These are phyloP conservation scores for Enteromius radiatus DNA, from an alignment of 2,797 vertebrate genomes.

Conservation along the genomic window DNA sequence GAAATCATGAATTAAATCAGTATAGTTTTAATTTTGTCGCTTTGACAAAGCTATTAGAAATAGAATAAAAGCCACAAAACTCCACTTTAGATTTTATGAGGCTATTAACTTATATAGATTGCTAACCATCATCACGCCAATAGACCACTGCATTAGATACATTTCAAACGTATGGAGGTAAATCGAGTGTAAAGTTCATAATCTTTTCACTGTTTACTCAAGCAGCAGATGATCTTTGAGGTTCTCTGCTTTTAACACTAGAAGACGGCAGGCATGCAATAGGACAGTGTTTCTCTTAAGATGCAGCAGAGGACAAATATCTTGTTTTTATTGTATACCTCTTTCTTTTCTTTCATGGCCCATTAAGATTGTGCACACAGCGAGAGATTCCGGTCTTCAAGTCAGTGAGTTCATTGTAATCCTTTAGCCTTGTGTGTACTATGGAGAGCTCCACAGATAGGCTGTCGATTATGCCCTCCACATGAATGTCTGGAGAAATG, in stretches of 20 bases:
- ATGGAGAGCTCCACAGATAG: conserved; percentile 28
- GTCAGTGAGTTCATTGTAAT: conserved; percentile 48
- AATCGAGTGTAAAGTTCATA: background rate
- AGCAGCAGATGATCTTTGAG: conserved; percentile 9
- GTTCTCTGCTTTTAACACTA: conserved; percentile 9
- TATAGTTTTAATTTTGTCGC: background rate
- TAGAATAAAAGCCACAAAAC: background rate
- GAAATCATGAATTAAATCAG: conserved; percentile 19
- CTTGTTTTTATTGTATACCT: conserved; percentile 38
- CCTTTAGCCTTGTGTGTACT: conserved; percentile 43
- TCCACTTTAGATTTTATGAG: background rate
- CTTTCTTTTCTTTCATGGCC: conserved; percentile 48
- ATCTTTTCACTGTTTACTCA: conserved; percentile 14
- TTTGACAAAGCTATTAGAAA: background rate
- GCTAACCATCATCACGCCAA: background rate
- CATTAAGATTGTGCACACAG: conserved; percentile 52
- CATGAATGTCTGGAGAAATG: conserved; percentile 23
- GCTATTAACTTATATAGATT: background rate
- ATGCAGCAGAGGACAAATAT: conserved; percentile 45
- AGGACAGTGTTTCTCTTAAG: conserved; percentile 35
- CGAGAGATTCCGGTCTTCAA: conserved; percentile 46
- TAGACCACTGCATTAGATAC: background rate
- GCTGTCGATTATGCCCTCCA: conserved; percentile 35
- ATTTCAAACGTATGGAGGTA: background rate
- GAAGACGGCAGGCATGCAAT: conserved; percentile 9